Base-by-base conservation (phyloP, 2,888 invertebrate genomes). In the Gymnosoma rotundatum region DNA sequence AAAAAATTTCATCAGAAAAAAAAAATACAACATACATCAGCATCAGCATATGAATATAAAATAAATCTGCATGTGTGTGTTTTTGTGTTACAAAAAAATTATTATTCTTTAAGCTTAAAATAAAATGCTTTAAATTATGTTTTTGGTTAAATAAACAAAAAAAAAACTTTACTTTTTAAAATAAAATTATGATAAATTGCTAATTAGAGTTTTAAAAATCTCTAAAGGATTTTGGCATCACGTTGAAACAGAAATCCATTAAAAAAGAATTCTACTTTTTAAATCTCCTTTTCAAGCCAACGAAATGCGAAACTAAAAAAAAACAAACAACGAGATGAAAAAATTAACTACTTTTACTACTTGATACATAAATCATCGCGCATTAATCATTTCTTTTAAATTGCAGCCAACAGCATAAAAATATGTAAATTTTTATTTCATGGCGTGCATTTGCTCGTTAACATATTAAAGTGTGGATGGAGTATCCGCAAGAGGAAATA, bases 361-460 rank as follows among this genome's bases (percentile, higher is more conserved):
- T 16, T 16, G 32, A 70, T 42, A 42, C 4, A 54, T 20, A 82
- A 82, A 76, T 82, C 81, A 64, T 75, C 6, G 42, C 63, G 52
- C 70, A 82, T 82, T 76, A 82, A 82, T 82, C 81, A 82, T 76
- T 76, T 66, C 52, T 70, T 60, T 9, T 2, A 67, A 79, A 66
- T 42, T 66, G 58, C 2, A 79, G 79, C 79, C 72, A 79, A 73
- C 58, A 60, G 58, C 50, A 61, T 52, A 38, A 48, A 56, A 56
- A 67, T 78, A 52, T 52, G 60, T 48, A 21, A 9, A 48, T 48
- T 14, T 16, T 50, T 5, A 16, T 50, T 2, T 36, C 60, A 32
- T 6, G 52, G 3, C 20, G 48, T 45, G 6, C 16, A 9, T 7
- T 42, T 36, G 25, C n/a, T 52, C 56, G 25, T 25, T 12, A 21